phyloP scores from a whole-genome alignment of 2,797 vertebrate genomes.

The Helarctos malayanus region DNA sequence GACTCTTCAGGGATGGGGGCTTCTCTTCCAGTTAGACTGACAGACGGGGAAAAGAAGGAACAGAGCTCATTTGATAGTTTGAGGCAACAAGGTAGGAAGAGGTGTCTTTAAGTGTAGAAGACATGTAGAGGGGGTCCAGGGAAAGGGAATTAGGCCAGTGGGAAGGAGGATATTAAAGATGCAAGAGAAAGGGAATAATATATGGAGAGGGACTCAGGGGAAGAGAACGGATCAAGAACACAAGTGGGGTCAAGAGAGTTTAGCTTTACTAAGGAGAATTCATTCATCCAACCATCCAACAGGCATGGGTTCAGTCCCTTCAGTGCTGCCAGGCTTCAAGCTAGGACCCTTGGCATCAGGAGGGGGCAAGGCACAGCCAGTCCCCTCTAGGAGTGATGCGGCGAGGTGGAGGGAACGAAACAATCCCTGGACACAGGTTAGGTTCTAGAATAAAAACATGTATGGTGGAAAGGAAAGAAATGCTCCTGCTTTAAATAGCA shows the following conservation, averaged over 20 bases:
- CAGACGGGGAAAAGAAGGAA: not conserved
- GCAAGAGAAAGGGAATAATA: not conserved
- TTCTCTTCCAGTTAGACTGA: not conserved
- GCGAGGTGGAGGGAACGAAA: not conserved
- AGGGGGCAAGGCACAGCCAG: not conserved
- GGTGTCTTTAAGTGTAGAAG: not conserved
- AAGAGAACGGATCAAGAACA: not conserved
- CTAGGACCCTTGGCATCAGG: not conserved
- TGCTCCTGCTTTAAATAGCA: not conserved
- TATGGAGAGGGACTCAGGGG: not conserved
- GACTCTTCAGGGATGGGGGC: not conserved
- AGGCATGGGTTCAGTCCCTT: not conserved
- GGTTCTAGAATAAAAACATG: not conserved
- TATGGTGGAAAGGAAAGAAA: not conserved
- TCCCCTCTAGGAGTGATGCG: not conserved
- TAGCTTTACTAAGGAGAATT: not conserved
- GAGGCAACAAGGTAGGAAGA: not conserved
- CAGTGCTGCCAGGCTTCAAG: accelerated
- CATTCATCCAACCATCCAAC: not conserved
- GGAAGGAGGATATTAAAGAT: conserved; percentile 19
- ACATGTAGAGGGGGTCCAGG: not conserved
- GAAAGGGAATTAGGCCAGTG: not conserved
- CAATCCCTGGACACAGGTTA: not conserved
- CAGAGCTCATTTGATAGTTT: not conserved
- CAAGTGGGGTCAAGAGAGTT: not conserved